Evolutionary conservation across 2,113 vertebrate species (phyloP).

Genomic region (Drymodes brunneopygia): DNA sequence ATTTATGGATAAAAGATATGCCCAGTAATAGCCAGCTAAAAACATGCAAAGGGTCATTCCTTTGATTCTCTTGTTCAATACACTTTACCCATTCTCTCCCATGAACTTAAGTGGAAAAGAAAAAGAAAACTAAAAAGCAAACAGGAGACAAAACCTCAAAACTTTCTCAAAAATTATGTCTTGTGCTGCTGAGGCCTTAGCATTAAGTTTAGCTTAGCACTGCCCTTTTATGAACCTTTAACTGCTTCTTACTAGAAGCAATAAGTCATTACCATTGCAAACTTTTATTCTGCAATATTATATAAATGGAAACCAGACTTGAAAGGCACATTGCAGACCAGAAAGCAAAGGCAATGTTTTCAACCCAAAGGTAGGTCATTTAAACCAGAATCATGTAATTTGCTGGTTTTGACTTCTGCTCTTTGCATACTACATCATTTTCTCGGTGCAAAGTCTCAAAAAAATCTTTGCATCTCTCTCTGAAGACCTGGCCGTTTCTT

Average conservation of each 20-base stretch:
- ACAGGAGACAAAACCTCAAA: neutral
- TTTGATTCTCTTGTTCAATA: neutral
- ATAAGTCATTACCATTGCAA: neutral
- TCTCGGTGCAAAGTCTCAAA: neutral
- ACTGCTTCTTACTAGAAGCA: neutral
- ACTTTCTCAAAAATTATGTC: neutral
- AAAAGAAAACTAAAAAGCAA: neutral
- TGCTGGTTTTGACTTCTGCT: neutral
- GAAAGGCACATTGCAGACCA: neutral
- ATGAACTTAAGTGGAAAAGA: neutral
- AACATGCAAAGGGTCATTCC: neutral
- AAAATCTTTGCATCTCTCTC: neutral
- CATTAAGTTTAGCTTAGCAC: neutral
- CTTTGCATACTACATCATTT: neutral
- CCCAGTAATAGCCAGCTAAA: neutral
- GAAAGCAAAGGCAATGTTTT: neutral
- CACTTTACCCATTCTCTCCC: neutral
- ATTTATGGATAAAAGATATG: neutral
- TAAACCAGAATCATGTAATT: neutral
- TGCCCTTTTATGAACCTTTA: neutral
- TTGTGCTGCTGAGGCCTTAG: neutral
- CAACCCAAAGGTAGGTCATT: neutral
- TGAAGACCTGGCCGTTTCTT: neutral
- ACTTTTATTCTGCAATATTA: neutral
- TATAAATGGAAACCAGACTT: neutral